Percentiles rank a stretch among this genome's conserved stretches.
Conservation (phyloP, 23 tunicate species). For the Clavelina lepadiformis region DNA sequence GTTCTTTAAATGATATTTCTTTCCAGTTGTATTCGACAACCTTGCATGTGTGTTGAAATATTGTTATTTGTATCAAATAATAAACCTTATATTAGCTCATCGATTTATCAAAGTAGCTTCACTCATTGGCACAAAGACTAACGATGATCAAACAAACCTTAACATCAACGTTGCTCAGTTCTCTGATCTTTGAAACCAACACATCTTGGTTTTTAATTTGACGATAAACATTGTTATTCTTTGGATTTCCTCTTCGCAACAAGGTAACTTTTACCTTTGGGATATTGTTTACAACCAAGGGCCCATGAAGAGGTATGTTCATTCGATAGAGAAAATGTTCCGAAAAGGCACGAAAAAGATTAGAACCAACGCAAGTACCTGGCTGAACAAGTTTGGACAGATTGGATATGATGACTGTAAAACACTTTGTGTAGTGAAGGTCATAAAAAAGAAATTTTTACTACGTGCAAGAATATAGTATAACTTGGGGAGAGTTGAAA, state of each 20-base stretch:
- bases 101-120: background rate
- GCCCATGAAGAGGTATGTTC: constrained; percentile 38
- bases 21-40: constrained; percentile 82
- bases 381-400: constrained; percentile 67
- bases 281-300: constrained; percentile 1
- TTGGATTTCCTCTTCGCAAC: constrained; percentile 75
- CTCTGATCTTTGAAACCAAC: constrained; percentile 27
- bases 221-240: constrained; percentile 56
- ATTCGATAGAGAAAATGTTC: constrained; percentile 77
- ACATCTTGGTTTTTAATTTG: constrained; percentile 66
- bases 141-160: too few relatives aligned
- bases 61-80: too few relatives aligned
- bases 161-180: constrained; percentile 46
- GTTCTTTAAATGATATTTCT: constrained; percentile 58
- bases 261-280: constrained; percentile 63
- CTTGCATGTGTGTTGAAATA: constrained; percentile 13
- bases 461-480: background rate
- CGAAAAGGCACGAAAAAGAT: constrained; percentile 80
- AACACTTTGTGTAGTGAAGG: background rate
- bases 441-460: background rate
- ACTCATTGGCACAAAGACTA: too few relatives aligned
- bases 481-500: too few relatives aligned
- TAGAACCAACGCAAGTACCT: constrained; percentile 62
- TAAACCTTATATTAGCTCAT: background rate
- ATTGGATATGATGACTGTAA: background rate